These are phyloP conservation scores for Drosophila atripex DNA, from an alignment of 2,888 invertebrate genomes.

Conservation along the genomic window DNA sequence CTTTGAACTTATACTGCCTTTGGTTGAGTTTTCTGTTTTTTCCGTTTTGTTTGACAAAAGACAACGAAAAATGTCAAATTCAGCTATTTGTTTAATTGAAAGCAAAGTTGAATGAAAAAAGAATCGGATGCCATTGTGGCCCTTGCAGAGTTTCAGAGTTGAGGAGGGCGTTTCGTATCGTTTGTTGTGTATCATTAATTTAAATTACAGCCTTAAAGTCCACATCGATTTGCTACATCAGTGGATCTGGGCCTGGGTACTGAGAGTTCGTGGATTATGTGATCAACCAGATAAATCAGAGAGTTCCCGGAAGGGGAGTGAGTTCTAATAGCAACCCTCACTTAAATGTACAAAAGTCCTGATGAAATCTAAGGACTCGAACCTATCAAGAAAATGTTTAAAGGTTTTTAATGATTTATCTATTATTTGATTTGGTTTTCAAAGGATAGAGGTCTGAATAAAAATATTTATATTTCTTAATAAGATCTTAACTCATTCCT, in stretches of 20 bases:
- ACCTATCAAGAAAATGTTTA: not conserved
- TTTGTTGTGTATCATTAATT: conserved; percentile 75
- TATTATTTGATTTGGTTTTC: too few relatives aligned
- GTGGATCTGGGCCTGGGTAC: conserved; percentile 14
- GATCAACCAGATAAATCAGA: conserved; percentile 28
- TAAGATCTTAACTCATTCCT: not conserved
- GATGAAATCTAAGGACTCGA: not conserved
- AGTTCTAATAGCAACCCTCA: not conserved
- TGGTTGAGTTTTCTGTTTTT: not conserved
- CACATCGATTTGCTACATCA: conserved; percentile 35
- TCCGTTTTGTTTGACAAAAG: not conserved
- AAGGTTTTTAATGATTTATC: too few relatives aligned
- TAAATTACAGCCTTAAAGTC: conserved; percentile 50
- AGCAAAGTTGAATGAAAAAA: conserved; percentile 30
- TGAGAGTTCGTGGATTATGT: conserved; percentile 33
- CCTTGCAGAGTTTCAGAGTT: not conserved
- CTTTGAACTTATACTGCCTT: conserved; percentile 59
- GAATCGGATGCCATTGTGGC: too few relatives aligned
- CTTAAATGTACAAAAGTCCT: not conserved
- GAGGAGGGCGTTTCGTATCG: conserved; percentile 25
- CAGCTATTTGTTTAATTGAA: conserved; percentile 78
- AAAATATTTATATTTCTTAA: too few relatives aligned
- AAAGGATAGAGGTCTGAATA: too few relatives aligned
- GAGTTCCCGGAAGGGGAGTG: not conserved
- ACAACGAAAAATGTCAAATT: conserved; percentile 69